Evolutionary conservation across 2,113 vertebrate species (phyloP).

Genomic region (Calonectris borealis): DNA sequence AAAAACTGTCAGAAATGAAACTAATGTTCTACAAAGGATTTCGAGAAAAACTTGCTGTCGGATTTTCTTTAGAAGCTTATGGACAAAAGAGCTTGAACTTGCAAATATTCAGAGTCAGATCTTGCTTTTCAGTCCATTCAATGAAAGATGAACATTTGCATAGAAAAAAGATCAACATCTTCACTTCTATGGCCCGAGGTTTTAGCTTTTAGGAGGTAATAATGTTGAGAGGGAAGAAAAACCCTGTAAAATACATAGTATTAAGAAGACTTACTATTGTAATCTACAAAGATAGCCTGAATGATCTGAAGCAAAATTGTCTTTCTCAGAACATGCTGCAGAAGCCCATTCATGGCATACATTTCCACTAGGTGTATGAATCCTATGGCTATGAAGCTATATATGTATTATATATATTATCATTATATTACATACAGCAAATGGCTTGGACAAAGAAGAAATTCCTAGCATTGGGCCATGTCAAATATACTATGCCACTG

Average conservation of each 20-base stretch:
- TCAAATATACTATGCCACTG: neutral
- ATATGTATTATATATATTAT: neutral
- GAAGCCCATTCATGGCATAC: neutral
- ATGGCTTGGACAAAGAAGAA: neutral
- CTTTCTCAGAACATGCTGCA: neutral
- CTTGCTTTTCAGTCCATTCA: neutral
- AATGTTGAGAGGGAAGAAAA: neutral
- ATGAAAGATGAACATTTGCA: neutral
- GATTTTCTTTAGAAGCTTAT: neutral
- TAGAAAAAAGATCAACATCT: neutral
- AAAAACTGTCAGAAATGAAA: neutral
- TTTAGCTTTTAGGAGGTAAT: neutral
- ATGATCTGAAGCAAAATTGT: neutral
- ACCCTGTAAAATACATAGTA: neutral
- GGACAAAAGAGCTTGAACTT: neutral
- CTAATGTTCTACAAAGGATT: neutral
- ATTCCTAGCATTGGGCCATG: neutral
- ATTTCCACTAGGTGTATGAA: neutral
- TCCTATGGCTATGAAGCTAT: neutral
- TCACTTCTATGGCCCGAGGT: neutral
- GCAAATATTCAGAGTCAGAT: constrained; percentile 12
- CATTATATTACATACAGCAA: neutral
- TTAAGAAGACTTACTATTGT: neutral
- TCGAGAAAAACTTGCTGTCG: neutral
- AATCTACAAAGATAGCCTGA: constrained; percentile 3